These are phyloP conservation scores for Tachysurus fulvidraco DNA, from an alignment of 2,113 vertebrate species.

Conservation along the genomic window DNA sequence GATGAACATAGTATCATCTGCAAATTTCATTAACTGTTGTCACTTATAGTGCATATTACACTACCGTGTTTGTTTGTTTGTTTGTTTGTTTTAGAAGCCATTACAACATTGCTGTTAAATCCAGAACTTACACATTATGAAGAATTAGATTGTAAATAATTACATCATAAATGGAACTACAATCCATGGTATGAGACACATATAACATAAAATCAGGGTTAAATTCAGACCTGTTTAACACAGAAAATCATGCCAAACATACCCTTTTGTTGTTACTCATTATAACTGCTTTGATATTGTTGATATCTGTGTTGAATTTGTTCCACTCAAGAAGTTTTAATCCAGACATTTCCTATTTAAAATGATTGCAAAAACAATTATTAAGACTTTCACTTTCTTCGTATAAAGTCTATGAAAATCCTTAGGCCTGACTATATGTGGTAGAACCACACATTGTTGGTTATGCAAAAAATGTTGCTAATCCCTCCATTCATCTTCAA, in stretches of 20 bases:
- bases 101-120: background rate
- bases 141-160: too few species aligned
- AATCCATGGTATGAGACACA: background rate
- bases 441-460: background rate
- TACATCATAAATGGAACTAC: background rate
- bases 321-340: background rate
- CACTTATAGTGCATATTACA: too few species aligned
- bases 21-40: too few species aligned
- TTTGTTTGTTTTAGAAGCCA: too few species aligned
- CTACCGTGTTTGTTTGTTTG: too few species aligned
- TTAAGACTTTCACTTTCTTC: background rate
- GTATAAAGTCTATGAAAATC: background rate
- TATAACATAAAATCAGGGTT: background rate
- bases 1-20: too few species aligned
- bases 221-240: too few species aligned
- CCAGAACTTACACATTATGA: background rate
- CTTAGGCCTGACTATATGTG: background rate
- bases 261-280: too few species aligned
- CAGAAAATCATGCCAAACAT: too few species aligned
- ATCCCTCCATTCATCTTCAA: background rate
- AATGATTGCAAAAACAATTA: background rate
- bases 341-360: background rate
- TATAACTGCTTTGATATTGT: too few species aligned
- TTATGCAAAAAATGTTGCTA: background rate
- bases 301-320: too few species aligned